Base-by-base conservation (phyloP, 2,797 vertebrate species). In the Bufotes viridis region DNA sequence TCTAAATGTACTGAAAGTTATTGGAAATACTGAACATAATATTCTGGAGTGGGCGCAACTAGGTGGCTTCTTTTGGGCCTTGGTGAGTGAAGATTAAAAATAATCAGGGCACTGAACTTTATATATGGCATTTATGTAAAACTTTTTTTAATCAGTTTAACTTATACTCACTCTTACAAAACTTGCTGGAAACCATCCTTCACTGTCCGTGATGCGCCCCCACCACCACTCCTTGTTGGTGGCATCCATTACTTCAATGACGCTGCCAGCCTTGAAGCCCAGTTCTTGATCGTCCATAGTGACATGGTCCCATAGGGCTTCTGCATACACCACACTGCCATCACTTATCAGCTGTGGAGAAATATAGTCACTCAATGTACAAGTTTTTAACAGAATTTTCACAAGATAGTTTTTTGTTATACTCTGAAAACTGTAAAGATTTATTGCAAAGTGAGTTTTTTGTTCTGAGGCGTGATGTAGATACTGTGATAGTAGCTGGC, bases 191-290 rank as follows among this genome's bases (percentile, higher is more conserved):
- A 99, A 99, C 98, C 98, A 99, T 91, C 98, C 97, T 92, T 99
- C 97, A 0, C 96, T 96, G 87, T 98, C 98, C 80, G 96, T 93
- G 86, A 98, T 97, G 55, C 97, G 96, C 2, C 98, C 98, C 98
- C 98, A 99, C 98, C 98, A 99, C 98, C 98, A 99, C 94, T 99
- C 98, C 90, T 98, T 98, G 94, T 98, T 98, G 58, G 96, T 97
- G 84, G 98, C 98, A 60, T 99, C 98, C 93, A 99, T 97, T 84
- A 99, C 98, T 96, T 99, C 96, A 55, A 99, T 97, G 92, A 98
- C 97, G 0, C 98, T 98, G 0, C 97, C 97, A 0, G 97, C 98
- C 92, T 99, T 98, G 94, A 99, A 99, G 85, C 97, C 98, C 92
- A 99, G 94, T 93, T 99, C 98, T 92, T 98, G 97, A 94, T 99